These are phyloP conservation scores for Brachionichthys hirsutus DNA, from an alignment of 2,113 vertebrate species.

Conservation along the genomic window DNA sequence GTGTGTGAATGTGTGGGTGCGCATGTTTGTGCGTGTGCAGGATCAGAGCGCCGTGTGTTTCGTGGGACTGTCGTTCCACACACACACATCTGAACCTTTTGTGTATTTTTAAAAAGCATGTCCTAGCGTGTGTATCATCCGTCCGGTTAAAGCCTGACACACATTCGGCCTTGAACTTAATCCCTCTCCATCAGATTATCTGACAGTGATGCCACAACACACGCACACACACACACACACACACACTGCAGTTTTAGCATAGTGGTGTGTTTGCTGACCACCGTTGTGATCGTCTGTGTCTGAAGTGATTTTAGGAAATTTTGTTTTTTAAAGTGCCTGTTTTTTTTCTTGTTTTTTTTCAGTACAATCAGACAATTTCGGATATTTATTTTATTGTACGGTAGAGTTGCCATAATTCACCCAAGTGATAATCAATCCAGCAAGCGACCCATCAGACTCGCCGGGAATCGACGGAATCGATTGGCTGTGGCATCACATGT, in stretches of 20 bases:
- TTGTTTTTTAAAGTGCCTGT: no score
- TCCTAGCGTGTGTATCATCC: constrained; percentile 9
- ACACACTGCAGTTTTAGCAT: neutral
- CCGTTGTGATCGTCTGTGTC: neutral
- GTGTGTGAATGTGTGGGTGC: no score
- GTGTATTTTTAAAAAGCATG: constrained; percentile 14
- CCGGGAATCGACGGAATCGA: no score
- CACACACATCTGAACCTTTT: constrained; percentile 1
- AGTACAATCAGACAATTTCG: no score
- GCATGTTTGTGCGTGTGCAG: neutral
- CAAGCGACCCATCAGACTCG: no score
- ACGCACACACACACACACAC: constrained; percentile 4
- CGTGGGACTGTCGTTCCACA: neutral
- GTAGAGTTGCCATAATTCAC: no score
- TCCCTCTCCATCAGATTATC: constrained; percentile 66
- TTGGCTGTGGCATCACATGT: no score
- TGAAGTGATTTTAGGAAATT: no score
- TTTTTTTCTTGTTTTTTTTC: no score
- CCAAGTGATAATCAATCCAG: no score
- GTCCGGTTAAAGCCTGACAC: constrained; percentile 39
- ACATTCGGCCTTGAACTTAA: constrained; percentile 57
- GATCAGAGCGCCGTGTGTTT: no score
- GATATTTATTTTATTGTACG: no score
- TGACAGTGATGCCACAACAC: constrained; percentile 58
- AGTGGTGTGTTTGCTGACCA: neutral